Evolutionary conservation across 1,140 invertebrate species (phyloP), one percentile per base, ranked within the genome.

Genomic region (Papilio glaucus): DNA sequence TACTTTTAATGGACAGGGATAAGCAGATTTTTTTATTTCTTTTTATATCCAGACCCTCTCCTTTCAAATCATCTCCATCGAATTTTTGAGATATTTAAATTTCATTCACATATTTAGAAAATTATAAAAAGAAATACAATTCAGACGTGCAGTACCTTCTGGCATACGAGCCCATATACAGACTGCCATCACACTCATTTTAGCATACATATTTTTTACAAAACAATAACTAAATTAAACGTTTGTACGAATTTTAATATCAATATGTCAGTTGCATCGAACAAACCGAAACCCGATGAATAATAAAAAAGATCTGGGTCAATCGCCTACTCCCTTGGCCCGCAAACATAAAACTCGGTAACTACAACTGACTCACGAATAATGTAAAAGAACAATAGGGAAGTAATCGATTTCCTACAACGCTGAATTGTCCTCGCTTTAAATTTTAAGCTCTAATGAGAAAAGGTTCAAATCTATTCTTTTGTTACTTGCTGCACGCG

Each of bases 361-460:
- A 67, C 63, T 67, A 39, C 63, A 67, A 42, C 26, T 45, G 18
- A 67, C 39, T 67, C 63, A 45, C 38, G 63, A 67, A 67, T 67
- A 67, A 67, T 67, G 39, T 67, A 67, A 45, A 67, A 67, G 38
- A 67, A 67, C 63, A 67, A 67, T 67, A 45, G 62, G 41, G 9
- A 26, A 24, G 63, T 67, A 10, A 67, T 67, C 38, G 39, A 41
- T 67, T 42, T 67, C 63, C 63, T 21, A n/a, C 39, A 24, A 65
- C 38, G 62, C 39, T 67, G 38, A 45, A 67, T 26, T 67, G 63
- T 67, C 39, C 63, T 67, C 41, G 45, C 63, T 67, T 42, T 67
- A 67, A 67, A 63, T 63, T 67, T 67, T 67, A 67, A 45, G 10
- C 18, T 18, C 33, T 41, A 39, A 39, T 37, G 29, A 53, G 21